Percentiles rank a stretch among this genome's conserved stretches.
phyloP scores from a whole-genome alignment of 35 echinoderm and acorn worm genomes.

The Lytechinus variegatus region DNA sequence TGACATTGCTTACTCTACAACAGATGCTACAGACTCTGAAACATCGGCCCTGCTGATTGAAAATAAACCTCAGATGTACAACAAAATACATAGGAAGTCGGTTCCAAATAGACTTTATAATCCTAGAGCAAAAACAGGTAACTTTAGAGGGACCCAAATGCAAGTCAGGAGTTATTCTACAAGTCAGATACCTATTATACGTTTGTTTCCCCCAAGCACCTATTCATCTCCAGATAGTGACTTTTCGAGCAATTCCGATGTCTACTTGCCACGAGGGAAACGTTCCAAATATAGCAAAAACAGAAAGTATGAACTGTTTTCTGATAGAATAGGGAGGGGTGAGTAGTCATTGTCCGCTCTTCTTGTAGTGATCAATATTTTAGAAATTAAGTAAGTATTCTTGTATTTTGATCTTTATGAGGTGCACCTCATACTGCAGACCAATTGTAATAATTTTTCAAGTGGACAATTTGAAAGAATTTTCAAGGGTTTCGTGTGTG shows the following conservation, averaged over 20 bases:
- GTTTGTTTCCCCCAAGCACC: not conserved
- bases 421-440: no score
- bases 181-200: not conserved
- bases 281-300: not conserved
- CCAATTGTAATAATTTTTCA: no score
- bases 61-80: not conserved
- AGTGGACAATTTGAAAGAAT: no score
- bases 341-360: not conserved
- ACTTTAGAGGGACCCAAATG: not conserved
- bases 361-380: no score
- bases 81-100: not conserved
- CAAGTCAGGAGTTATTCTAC: not conserved
- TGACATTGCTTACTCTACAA: not conserved
- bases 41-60: not conserved
- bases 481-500: no score
- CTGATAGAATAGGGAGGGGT: not conserved
- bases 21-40: not conserved
- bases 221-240: not conserved
- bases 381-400: no score
- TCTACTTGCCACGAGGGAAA: not conserved
- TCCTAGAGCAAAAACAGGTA: not conserved
- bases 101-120: not conserved
- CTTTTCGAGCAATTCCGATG: not conserved
- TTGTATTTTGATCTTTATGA: no score
- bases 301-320: not conserved